Conservation (phyloP, 1,140 invertebrate species). For the Globodera rostochiensis region DNA sequence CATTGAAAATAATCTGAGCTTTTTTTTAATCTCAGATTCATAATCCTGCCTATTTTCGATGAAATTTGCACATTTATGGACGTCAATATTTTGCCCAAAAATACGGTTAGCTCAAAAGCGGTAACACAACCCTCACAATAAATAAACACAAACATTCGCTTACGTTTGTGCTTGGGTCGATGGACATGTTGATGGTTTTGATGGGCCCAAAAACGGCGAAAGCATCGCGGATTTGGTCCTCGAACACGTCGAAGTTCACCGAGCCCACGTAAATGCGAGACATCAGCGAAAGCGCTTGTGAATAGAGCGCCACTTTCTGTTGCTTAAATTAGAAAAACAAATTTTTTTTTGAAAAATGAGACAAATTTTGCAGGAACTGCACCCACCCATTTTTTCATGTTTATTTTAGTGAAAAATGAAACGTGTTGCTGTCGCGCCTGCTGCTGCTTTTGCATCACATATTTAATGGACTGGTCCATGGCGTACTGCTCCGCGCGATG, state of each 20-base stretch:
- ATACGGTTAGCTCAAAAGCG: too few species aligned
- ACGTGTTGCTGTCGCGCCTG: constrained; percentile 88
- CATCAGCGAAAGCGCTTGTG: constrained; percentile 71
- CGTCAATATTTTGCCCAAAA: not conserved
- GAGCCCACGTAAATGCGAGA: constrained; percentile 94
- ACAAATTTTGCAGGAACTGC: too few species aligned
- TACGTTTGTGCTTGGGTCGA: constrained; percentile 86
- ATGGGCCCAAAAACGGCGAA: constrained; percentile 98
- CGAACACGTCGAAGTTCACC: constrained; percentile 98
- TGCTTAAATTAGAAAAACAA: constrained; percentile 61
- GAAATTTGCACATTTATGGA: not conserved
- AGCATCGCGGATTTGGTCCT: constrained; percentile 96
- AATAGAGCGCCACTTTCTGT: constrained; percentile 70
- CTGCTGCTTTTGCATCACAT: constrained; percentile 97
- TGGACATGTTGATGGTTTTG: constrained; percentile 99
- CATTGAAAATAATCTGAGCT: not conserved
- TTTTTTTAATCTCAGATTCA: too few species aligned
- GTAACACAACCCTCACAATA: too few species aligned
- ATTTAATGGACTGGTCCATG: constrained; percentile 98
- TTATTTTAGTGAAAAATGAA: not conserved
- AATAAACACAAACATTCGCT: constrained; percentile 1
- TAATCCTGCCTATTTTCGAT: not conserved
- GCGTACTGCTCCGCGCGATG: constrained; percentile 95
- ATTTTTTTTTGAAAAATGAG: too few species aligned
- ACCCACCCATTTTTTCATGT: too few species aligned